Evolutionary conservation across 2,113 vertebrate genomes (phyloP), one percentile per base, ranked within the genome.

Genomic region (Petrocephalus zakoni): DNA sequence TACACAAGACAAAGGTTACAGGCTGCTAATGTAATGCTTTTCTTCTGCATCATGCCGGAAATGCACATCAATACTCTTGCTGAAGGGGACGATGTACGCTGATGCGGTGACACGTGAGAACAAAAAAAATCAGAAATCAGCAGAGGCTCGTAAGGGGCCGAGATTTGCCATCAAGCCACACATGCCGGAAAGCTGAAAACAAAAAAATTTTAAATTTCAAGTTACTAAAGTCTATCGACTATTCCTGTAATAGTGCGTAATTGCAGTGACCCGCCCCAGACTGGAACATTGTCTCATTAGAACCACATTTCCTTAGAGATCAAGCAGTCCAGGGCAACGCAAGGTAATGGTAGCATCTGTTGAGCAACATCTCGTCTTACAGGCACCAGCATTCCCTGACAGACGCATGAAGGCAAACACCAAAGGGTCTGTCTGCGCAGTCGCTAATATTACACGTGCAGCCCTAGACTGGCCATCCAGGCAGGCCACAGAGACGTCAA

Each of bases 281-380:
- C 49, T 49, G 22, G 49, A 85, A 85, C 82, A 85, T 51, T 51
- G 42, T 83, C 81, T 84, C 82, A 84, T 85, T 85, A 85, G 13
- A 85, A 49, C 47, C 82, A 52, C 82, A 85, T 85, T 85, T 85
- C 82, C 82, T n/a, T 51, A 51, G 82, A 85, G 82, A 85, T 52
- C 2, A 5, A 52, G 49, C 82, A 17, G 49, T 8, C 82, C 82
- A 85, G 46, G 46, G 49, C 82, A 25, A 85, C 49, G 4, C 46
- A 51, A 52, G 46, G 72, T 78, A 78, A 78, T 78, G 72, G 72
- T 42, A 78, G 72, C 72, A 78, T 42, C 34, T 78, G 72, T 42
- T 42, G 72, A 78, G 17, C 72, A 78, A 42, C 29, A 78, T 78
- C 72, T 78, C 15, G 2, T 78, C 72, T 78, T 78, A 42, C 29